These are phyloP conservation scores for Theocolax elegans DNA, from an alignment of 1,140 invertebrate species.

Conservation along the genomic window DNA sequence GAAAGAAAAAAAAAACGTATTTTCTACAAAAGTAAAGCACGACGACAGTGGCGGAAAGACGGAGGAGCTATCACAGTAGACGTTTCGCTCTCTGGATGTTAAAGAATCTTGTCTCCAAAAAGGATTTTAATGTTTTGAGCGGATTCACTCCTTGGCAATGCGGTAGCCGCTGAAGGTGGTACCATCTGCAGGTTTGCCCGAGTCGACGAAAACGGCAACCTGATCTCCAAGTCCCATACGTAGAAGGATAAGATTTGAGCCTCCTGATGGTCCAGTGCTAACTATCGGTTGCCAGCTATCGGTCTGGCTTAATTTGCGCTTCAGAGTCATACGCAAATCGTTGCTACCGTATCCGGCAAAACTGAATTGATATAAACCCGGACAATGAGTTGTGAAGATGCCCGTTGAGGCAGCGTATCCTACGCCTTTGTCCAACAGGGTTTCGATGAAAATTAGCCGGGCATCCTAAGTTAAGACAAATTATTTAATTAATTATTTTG, in stretches of 20 bases:
- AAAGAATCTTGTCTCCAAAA: too few relatives aligned
- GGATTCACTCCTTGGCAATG: conserved; percentile 61
- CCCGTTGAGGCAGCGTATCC: conserved; percentile 66
- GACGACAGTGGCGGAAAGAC: conserved; percentile 10
- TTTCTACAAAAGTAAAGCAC: not conserved
- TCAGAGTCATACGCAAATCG: conserved; percentile 57
- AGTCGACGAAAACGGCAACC: conserved; percentile 60
- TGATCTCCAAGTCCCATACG: conserved; percentile 64
- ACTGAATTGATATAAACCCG: conserved; percentile 68
- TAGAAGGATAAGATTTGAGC: conserved; percentile 61
- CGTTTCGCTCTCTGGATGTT: too few relatives aligned
- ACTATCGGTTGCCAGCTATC: conserved; percentile 59
- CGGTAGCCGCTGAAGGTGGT: conserved; percentile 64
- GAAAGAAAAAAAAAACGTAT: conserved; percentile 13
- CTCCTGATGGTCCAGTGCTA: conserved; percentile 56
- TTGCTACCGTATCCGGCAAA: conserved; percentile 63
- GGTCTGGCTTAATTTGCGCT: conserved; percentile 58
- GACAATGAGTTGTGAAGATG: conserved; percentile 68
- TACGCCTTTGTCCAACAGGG: conserved; percentile 65
- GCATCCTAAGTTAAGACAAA: conserved; percentile 52
- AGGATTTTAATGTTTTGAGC: conserved; percentile 9
- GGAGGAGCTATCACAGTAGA: conserved; percentile 37
- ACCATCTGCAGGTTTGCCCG: conserved; percentile 50
- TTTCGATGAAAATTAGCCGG: conserved; percentile 53
- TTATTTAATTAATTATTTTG: conserved; percentile 18